A percentile compares a stretch with the other conserved stretches of the same genome.
Evolutionary conservation across 2,797 vertebrate species (phyloP).

Genomic region (Lacerta agilis): DNA sequence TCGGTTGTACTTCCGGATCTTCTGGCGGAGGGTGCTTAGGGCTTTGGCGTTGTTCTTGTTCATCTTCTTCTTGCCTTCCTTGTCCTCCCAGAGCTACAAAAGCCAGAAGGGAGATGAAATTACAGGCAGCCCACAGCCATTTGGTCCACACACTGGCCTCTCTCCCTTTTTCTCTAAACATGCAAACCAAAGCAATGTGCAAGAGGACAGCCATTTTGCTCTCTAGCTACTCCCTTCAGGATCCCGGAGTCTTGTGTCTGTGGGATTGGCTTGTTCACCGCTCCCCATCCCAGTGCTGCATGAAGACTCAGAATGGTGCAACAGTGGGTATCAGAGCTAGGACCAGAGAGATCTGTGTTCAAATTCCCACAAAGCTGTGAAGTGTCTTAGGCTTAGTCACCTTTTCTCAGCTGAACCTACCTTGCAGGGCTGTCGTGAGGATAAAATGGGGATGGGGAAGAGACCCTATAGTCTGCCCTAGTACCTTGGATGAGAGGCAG

Average conservation of each 20-base stretch:
- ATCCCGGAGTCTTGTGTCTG: neutral
- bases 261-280: neutral
- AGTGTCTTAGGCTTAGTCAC: neutral
- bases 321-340: neutral
- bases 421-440: neutral
- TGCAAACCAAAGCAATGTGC: no score
- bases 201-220: neutral
- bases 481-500: neutral
- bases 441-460: neutral
- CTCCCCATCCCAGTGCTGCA: neutral
- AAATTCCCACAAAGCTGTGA: neutral
- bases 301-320: no score
- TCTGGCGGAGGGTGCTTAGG: constrained; percentile 91
- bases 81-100: constrained; percentile 91
- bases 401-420: neutral
- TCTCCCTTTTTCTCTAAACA: neutral
- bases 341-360: neutral
- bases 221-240: no score
- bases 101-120: no score
- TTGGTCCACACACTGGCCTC: neutral
- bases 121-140: neutral
- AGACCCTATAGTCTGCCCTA: neutral
- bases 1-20: constrained; percentile 93
- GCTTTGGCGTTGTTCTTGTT: constrained; percentile 95
- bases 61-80: constrained; percentile 95